A percentile compares a stretch with the other conserved stretches of the same genome.
Conservation (phyloP, 30 jellyfish, hydroid and myxozoan genomes). For the Nemopilema nomurai region DNA sequence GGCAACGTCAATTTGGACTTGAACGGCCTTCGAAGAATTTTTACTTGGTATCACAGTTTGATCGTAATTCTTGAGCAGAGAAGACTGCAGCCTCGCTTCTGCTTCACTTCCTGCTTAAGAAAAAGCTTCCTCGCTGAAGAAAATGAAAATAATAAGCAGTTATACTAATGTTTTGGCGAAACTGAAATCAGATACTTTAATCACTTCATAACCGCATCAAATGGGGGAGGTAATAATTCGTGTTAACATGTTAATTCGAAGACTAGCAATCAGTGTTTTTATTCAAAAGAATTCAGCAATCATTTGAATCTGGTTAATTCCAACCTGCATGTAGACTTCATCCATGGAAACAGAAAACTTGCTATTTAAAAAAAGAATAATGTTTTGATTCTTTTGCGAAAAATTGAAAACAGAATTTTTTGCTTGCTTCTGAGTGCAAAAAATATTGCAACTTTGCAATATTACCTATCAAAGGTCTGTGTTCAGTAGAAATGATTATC, state of each 20-base stretch:
- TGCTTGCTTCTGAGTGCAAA: neutral
- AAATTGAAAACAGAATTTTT: too few species aligned
- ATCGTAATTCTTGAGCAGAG: slow-evolving; percentile 17
- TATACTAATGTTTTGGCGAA: too few species aligned
- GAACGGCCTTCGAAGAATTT: slow-evolving; percentile 5
- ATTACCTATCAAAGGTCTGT: too few species aligned
- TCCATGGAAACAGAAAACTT: neutral
- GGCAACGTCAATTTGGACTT: slow-evolving; percentile 31
- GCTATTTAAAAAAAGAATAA: neutral
- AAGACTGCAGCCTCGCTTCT: neutral
- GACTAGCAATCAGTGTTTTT: neutral
- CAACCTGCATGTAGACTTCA: neutral
- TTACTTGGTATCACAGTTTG: slow-evolving; percentile 34
- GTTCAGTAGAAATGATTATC: too few species aligned
- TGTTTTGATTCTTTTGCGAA: neutral
- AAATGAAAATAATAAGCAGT: too few species aligned
- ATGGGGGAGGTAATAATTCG: neutral
- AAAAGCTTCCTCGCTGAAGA: too few species aligned
- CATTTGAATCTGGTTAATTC: neutral
- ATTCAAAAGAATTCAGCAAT: neutral
- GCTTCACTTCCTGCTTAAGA: slow-evolving; percentile 5
- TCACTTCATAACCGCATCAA: too few species aligned
- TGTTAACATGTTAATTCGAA: neutral
- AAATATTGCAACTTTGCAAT: neutral
- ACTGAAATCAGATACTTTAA: too few species aligned